Evolutionary conservation across 1,140 invertebrate species (phyloP), one percentile per base, ranked within the genome.

Genomic region (Schlechtendalia chinensis): DNA sequence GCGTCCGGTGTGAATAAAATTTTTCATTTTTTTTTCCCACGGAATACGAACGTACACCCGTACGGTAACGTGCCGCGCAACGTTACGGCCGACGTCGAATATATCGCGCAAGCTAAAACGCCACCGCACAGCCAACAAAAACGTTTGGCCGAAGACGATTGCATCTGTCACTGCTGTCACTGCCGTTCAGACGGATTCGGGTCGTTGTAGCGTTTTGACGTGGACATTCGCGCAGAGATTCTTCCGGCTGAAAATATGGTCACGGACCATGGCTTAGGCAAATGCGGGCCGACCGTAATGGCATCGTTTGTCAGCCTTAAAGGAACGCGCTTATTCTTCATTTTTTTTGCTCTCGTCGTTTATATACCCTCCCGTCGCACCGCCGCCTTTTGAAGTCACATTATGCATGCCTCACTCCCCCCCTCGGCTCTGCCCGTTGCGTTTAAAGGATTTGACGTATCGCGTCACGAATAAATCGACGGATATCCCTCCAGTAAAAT

Each of bases 221-320:
- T 50, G 75, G 32, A 63, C 58, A 61, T 79, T 79, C 63, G n/a
- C 63, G 39, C 56, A 47, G 22, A 63, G 59, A 45, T 39, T n/a
- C 54, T 59, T 77, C 58, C 50, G 39, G 59, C 32, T n/a, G 32
- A 63, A 79, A 39, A 61, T 79, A 56, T n/a, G n/a, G n/a, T n/a
- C 75, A 63, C 17, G 32, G 16, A 63, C 32, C 56, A 27, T 14
- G n/a, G 75, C 75, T 61, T 79, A 79, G 75, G 58, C 54, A 47
- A 79, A 79, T 79, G 56, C 10, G 56, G n/a, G 75, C 27, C 24
- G 56, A 39, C 63, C 29, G 47, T 59, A 61, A 79, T 79, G 17
- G 75, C 56, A 63, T 79, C 56, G 50, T 79, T 79, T 79, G 56
- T 79, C 75, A 79, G 56, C 32, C 39, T 79, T 79, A 79, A n/a